These are phyloP conservation scores for Epinephelus cyanopodus DNA, from an alignment of 2,113 vertebrate genomes.

Conservation along the genomic window DNA sequence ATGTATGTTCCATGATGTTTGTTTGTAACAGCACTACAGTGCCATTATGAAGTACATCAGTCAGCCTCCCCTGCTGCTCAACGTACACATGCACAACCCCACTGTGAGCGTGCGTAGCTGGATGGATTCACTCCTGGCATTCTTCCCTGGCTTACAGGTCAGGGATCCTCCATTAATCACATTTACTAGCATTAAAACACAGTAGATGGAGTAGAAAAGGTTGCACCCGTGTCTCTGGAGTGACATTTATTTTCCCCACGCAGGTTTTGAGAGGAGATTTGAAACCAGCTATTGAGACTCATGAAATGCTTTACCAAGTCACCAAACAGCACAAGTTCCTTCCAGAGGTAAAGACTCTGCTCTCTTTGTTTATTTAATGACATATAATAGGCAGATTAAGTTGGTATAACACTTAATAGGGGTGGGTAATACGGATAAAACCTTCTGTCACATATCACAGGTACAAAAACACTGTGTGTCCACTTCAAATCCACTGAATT, in stretches of 20 bases:
- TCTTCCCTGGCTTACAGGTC: constrained; percentile 98
- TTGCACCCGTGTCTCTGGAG: neutral
- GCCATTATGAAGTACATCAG: constrained; percentile 99
- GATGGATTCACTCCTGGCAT: constrained; percentile 99
- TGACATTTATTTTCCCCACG: neutral
- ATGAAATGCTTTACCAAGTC: constrained; percentile 99
- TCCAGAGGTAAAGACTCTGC: constrained; percentile 89
- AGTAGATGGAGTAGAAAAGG: neutral
- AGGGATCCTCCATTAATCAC: constrained; percentile 1
- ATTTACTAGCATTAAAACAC: neutral
- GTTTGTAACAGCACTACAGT: constrained; percentile 90
- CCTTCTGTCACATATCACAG: neutral
- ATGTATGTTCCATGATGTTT: constrained; percentile 27
- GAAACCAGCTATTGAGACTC: constrained; percentile 98
- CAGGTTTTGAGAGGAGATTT: constrained; percentile 98
- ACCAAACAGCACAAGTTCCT: constrained; percentile 99
- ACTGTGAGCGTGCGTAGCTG: constrained; percentile 91
- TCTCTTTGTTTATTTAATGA: neutral
- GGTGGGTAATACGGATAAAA: neutral
- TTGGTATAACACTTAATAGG: neutral
- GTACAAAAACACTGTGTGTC: too few relatives aligned
- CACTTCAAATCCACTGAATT: too few relatives aligned
- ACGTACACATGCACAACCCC: constrained; percentile 98
- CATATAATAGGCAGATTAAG: neutral
- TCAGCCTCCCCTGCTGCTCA: constrained; percentile 96